Base-by-base conservation (phyloP, 2,888 invertebrate species). In the Phrixothrix hirtus region DNA sequence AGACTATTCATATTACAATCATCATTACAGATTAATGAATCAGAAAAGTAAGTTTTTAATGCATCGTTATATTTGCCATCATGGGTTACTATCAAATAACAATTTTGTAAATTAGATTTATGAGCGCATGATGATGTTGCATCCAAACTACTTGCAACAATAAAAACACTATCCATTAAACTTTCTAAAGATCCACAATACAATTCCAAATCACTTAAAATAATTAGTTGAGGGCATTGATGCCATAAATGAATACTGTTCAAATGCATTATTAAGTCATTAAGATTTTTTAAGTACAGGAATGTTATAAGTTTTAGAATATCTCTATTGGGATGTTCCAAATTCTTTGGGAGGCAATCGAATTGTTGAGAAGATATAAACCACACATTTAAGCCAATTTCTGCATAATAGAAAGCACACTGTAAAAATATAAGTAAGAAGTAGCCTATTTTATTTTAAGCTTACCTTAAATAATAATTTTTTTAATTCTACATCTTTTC, bases 281-380 rank as follows among this genome's bases (percentile, higher is more conserved):
- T 60, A 50, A 64, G 66, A 45, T 67, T 65, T 39, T 69, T 68
- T 21, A 75, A 60, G 53, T 73, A 75, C 75, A 75, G 57, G 57
- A 76, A 74, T 10, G 72, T 71, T 41, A 75, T 72, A 14, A 69
- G 59, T 43, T 67, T 64, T 15, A 75, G 58, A 32, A 70, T 62
- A 42, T 71, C 69, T 37, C 70, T 69, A 26, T 65, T 65, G 1
- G 72, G 71, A 2, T 63, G 55, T 30, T 59, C 56, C 13, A 70
- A 59, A 36, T 67, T 63, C 38, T 65, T 59, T 26, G 75, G 75
- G 13, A 74, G 56, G 30, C 63, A 62, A 12, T 66, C 63, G 35
- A 75, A 61, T 6, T 64, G 62, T 42, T 63, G 52, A n/a, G 70
- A 62, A 2, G 74, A 71, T 30, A 75, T 70, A 54, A 72, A 69